A percentile compares a stretch with the other conserved stretches of the same genome.
These are phyloP conservation scores for Naja naja DNA, from an alignment of 2,113 vertebrate species.

Conservation along the genomic window DNA sequence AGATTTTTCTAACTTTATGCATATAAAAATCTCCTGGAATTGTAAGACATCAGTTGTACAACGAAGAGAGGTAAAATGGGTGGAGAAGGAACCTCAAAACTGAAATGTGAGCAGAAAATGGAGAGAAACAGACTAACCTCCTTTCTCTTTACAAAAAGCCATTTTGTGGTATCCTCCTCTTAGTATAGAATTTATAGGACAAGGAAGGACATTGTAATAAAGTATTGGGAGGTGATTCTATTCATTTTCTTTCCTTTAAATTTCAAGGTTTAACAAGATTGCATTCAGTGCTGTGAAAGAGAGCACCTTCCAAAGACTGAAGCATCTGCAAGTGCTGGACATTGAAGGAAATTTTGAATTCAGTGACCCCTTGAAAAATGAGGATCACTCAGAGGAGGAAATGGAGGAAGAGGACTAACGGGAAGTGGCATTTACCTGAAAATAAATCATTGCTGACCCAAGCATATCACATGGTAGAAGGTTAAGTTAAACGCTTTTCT, in stretches of 20 bases:
- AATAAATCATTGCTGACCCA: conserved; percentile 53
- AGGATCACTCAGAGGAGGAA: conserved; percentile 62
- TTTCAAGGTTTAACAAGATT: conserved; percentile 86
- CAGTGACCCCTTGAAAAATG: conserved; percentile 66
- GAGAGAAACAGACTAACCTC: neutral
- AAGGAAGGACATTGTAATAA: neutral
- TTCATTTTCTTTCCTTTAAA: neutral
- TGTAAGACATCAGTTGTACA: neutral
- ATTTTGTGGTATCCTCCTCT: neutral
- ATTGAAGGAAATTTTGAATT: conserved; percentile 80
- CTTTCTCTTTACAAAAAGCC: neutral
- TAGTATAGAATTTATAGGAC: neutral
- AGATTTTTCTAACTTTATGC: neutral
- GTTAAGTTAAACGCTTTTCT: neutral
- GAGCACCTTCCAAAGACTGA: conserved; percentile 82
- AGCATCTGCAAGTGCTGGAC: conserved; percentile 88
- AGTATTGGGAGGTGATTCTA: neutral
- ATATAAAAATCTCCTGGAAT: neutral
- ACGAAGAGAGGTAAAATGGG: neutral
- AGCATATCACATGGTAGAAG: conserved; percentile 32
- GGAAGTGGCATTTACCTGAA: conserved; percentile 51
- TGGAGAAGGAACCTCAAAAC: neutral
- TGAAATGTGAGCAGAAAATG: neutral
- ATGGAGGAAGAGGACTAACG: conserved; percentile 62
- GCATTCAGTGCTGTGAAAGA: conserved; percentile 81